Base-by-base conservation (phyloP, 92 coral and sea anemone species). In the Bergia puertoricense region DNA sequence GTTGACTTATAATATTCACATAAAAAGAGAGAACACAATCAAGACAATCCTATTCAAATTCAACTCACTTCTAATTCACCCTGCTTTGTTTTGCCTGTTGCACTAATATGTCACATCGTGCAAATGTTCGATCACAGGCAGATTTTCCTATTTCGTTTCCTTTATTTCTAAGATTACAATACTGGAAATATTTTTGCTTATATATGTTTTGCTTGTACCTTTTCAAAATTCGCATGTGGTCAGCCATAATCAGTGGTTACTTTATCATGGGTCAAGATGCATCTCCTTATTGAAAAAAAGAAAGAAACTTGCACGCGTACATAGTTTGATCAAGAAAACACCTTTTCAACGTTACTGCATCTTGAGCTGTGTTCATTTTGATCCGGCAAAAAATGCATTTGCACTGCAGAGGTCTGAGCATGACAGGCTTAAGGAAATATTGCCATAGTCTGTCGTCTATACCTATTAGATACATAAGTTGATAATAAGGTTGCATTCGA, bases 191-290 rank as follows among this genome's bases (percentile, higher is more conserved):
- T 42, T 76, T 16, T 43, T 76, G 37, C 30, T 76, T 76, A 22
- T 30, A 40, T 42, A 76, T 42, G 46, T 76, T 76, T 76, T 15
- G 40, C 79, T 15, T 76, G 79, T 76, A 23, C 69, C n/a, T 62
- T 40, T 76, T 76, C 50, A 15, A 76, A 76, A 16, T 42, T 76
- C 79, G 46, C 51, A 23, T 76, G 79, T 76, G 79, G 79, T 76
- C 54, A 41, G 51, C 50, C n/a, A 15, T 76, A 76, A 41, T 15
- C 4, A n/a, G 79, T 43, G 79, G 42, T 76, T 76, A 42, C 46
- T 20, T 45, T n/a, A 51, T 40, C 8, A 38, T 13, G 23, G 51
- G 48, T 42, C 79, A 40, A 40, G 43, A 74, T 40, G 77, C 38
- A 62, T 20, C 69, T 62, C 69, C 69, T 62, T 62, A 2, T 6